phyloP scores from a whole-genome alignment of 2,797 vertebrate species.

The Enteromius mattozi region DNA sequence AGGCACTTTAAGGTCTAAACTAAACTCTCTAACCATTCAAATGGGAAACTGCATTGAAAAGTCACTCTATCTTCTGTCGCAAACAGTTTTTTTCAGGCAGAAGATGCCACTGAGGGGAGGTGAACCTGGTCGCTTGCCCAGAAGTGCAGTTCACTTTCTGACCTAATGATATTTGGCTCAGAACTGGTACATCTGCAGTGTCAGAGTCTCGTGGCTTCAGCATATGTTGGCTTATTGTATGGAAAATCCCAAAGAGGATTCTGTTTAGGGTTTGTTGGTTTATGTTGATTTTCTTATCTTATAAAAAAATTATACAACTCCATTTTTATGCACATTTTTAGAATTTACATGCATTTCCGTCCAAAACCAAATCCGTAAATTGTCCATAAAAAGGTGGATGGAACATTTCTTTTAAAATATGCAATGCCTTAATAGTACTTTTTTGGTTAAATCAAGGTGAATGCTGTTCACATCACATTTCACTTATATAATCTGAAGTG shows the following conservation, averaged over 20 bases:
- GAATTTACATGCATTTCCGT: neutral
- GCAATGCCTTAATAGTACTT: neutral
- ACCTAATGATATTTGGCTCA: conserved; percentile 36
- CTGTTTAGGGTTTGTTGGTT: neutral
- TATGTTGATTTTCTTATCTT: neutral
- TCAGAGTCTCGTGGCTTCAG: conserved; percentile 4
- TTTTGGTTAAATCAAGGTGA: neutral
- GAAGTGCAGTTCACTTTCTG: conserved; percentile 31
- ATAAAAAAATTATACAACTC: neutral
- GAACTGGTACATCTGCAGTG: conserved; percentile 19
- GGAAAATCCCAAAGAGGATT: neutral
- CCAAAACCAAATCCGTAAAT: neutral
- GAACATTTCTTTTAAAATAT: neutral
- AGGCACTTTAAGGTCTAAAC: conserved; percentile 6
- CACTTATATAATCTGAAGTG: neutral
- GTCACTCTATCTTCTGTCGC: conserved; percentile 37
- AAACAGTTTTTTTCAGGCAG: conserved; percentile 9
- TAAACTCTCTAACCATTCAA: conserved; percentile 3
- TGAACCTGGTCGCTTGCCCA: conserved; percentile 18
- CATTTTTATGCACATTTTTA: neutral
- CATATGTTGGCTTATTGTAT: conserved; percentile 11
- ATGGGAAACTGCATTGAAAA: conserved; percentile 27
- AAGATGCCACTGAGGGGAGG: conserved; percentile 14
- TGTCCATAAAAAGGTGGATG: neutral
- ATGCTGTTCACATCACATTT: neutral